These are phyloP conservation scores for Platyrinchus mystaceus DNA, from an alignment of 2,797 vertebrate genomes.

Conservation along the genomic window DNA sequence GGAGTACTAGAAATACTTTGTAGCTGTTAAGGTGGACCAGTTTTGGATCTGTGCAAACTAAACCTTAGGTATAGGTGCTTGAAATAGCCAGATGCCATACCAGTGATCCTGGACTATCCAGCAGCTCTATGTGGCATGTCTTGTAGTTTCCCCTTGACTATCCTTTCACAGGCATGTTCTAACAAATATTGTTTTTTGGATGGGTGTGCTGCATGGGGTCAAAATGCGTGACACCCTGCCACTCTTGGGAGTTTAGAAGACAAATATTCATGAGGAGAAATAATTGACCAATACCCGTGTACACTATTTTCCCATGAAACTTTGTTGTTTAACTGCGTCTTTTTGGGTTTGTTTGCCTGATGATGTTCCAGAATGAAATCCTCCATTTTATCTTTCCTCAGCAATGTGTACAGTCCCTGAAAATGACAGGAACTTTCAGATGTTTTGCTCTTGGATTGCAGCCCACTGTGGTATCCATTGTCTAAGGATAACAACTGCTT, in stretches of 20 bases:
- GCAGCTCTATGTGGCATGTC: fast-evolving
- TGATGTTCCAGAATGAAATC: neutral
- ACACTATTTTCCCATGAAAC: neutral
- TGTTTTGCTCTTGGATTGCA: neutral
- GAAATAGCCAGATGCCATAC: neutral
- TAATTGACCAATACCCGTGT: neutral
- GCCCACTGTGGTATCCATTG: neutral
- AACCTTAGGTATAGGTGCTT: neutral
- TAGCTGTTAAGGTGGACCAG: neutral
- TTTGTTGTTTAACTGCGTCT: neutral
- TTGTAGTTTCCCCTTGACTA: neutral
- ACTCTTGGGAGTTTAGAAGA: neutral
- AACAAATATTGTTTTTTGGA: neutral
- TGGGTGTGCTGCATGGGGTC: neutral
- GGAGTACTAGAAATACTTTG: neutral
- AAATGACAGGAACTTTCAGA: neutral
- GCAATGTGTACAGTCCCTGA: neutral
- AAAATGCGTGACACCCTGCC: neutral
- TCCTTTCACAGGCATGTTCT: neutral
- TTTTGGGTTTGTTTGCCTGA: neutral
- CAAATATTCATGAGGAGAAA: neutral
- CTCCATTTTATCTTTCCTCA: neutral
- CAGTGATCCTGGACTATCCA: neutral
- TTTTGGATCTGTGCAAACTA: neutral
- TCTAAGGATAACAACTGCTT: neutral